Conservation (phyloP, 2,797 vertebrate species). For the Leuciscus waleckii region DNA sequence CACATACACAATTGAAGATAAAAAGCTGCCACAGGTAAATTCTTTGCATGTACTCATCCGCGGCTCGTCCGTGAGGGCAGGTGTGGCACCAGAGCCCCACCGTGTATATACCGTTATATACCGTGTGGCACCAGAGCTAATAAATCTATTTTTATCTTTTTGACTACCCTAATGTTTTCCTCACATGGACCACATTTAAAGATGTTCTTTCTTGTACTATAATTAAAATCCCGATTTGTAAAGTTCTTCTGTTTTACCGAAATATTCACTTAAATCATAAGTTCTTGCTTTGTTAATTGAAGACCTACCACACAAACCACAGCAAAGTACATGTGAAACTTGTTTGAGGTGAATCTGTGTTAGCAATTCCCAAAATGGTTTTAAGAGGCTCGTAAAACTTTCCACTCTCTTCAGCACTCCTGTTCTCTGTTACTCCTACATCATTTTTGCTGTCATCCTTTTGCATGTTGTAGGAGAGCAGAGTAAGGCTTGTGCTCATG, state of each 20-base stretch:
- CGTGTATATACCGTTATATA: too few species aligned
- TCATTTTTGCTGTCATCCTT: neutral
- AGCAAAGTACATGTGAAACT: conserved; percentile 1
- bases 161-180: too few species aligned
- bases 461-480: conserved; percentile 7
- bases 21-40: too few species aligned
- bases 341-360: conserved; percentile 31
- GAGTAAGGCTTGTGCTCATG: neutral
- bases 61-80: too few species aligned
- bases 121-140: too few species aligned
- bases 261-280: neutral
- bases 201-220: neutral
- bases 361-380: neutral
- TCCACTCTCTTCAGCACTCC: neutral
- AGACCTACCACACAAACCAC: conserved; percentile 18
- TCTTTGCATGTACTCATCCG: too few species aligned
- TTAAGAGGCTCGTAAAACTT: conserved; percentile 16
- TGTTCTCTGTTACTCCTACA: neutral
- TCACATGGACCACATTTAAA: neutral
- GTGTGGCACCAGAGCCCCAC: too few species aligned
- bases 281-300: conserved; percentile 38
- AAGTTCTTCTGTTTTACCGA: conserved; percentile 3
- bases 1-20: neutral
- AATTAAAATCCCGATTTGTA: neutral
- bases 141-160: neutral